A percentile compares a stretch with the other conserved stretches of the same genome.
phyloP scores from a whole-genome alignment of 2,113 vertebrate genomes.

The Nannobrachium achirus region DNA sequence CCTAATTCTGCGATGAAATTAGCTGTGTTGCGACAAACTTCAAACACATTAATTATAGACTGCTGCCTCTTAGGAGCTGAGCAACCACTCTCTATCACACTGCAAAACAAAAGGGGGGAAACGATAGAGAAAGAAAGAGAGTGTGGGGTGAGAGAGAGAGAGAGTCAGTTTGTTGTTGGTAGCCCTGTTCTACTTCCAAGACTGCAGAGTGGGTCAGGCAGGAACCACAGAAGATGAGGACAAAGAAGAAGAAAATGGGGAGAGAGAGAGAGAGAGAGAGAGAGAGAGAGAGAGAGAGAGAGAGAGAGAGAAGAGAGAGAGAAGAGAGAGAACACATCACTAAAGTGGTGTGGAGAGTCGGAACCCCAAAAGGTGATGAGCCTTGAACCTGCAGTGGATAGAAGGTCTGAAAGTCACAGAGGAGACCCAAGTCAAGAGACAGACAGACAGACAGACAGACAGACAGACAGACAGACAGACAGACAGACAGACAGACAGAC shows the following conservation, averaged over 20 bases:
- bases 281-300: background rate
- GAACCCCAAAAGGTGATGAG: background rate
- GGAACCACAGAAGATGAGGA: conserved; percentile 5
- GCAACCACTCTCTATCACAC: conserved; percentile 45
- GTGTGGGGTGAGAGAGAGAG: conserved; percentile 10
- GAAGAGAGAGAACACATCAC: background rate
- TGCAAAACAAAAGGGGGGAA: conserved; percentile 51
- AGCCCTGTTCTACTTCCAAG: conserved; percentile 37
- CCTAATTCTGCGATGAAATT: conserved; percentile 68
- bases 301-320: background rate
- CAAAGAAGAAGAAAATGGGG: conserved; percentile 27
- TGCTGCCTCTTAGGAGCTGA: conserved; percentile 64
- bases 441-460: conserved; percentile 27
- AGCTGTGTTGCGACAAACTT: conserved; percentile 69
- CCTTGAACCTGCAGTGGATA: background rate
- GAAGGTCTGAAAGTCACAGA: conserved; percentile 12
- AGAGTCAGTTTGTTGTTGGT: background rate
- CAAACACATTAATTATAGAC: conserved; percentile 76
- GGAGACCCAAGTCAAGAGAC: conserved; percentile 12
- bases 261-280: conserved; percentile 22
- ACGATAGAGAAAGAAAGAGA: conserved; percentile 13
- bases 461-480: no score
- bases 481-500: conserved; percentile 20
- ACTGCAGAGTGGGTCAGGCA: background rate
- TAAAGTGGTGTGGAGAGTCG: conserved; percentile 29